Percentiles rank a stretch among this genome's conserved stretches.
These are phyloP conservation scores for Drosophila fuyamai DNA, from an alignment of 1,140 invertebrate genomes.

Conservation along the genomic window DNA sequence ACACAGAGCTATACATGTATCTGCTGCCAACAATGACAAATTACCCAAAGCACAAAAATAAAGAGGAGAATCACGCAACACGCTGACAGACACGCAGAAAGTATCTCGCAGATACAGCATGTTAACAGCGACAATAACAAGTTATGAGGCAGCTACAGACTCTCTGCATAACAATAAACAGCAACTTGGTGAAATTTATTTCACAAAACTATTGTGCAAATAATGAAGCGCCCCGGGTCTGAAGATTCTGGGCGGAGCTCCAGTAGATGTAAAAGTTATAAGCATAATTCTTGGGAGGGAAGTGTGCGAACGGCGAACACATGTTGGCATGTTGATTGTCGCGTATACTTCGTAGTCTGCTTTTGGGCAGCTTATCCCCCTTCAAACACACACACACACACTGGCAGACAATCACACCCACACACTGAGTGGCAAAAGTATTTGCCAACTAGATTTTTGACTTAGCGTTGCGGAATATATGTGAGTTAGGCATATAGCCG, in stretches of 20 bases:
- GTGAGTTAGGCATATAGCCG: constrained; percentile 28
- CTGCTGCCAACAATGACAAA: constrained; percentile 65
- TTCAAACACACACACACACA: constrained; percentile 8
- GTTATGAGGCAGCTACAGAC: constrained; percentile 60
- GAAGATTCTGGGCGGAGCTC: constrained; percentile 4
- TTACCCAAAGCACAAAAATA: constrained; percentile 55
- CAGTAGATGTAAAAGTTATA: constrained; percentile 49
- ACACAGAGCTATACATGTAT: constrained; percentile 1
- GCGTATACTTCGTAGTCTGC: constrained; percentile 48
- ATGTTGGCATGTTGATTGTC: constrained; percentile 79
- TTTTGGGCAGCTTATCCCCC: constrained; percentile 50
- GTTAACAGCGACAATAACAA: constrained; percentile 81
- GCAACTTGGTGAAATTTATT: constrained; percentile 70
- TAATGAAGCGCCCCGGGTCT: constrained; percentile 46
- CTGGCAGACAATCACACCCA: no score
- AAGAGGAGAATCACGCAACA: constrained; percentile 25
- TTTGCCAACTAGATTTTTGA: constrained; percentile 81
- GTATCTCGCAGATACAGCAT: constrained; percentile 73
- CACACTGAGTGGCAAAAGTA: constrained; percentile 59
- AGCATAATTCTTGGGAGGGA: constrained; percentile 46
- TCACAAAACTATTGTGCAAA: constrained; percentile 77
- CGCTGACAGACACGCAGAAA: constrained; percentile 40
- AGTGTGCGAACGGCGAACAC: constrained; percentile 37
- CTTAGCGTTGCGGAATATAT: constrained; percentile 53
- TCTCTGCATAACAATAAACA: constrained; percentile 72